These are phyloP conservation scores for Corythornis madagascariensis DNA, from an alignment of 2,113 vertebrate species.

Conservation along the genomic window DNA sequence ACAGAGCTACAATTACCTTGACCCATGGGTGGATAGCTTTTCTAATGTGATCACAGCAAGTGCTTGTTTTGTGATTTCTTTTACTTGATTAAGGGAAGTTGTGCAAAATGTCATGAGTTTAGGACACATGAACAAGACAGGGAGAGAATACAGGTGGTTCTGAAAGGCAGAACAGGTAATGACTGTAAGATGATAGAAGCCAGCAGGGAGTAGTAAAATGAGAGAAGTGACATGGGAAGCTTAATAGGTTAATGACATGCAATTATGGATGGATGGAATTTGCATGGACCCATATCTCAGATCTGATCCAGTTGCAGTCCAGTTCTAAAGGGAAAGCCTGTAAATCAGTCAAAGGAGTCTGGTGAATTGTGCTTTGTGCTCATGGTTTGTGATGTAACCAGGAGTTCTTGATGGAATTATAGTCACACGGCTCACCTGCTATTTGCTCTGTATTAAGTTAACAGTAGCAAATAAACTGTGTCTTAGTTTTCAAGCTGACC, in stretches of 20 bases:
- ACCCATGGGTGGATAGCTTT: neutral
- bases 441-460: constrained; percentile 44
- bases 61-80: neutral
- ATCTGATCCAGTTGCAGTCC: neutral
- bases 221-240: neutral
- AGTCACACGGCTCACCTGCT: constrained; percentile 16
- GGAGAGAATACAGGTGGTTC: neutral
- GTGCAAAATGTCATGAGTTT: neutral
- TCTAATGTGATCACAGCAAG: neutral
- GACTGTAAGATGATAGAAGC: neutral
- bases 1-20: constrained; percentile 2
- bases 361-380: constrained; percentile 19
- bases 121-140: neutral
- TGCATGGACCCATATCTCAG: neutral
- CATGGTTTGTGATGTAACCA: neutral
- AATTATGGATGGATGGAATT: neutral
- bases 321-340: neutral
- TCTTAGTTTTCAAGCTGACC: constrained; percentile 41
- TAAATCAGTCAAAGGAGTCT: constrained; percentile 22
- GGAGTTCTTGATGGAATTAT: constrained; percentile 41
- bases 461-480: constrained; percentile 39
- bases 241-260: neutral
- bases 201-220: neutral
- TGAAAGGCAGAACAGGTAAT: neutral
- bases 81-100: neutral